phyloP scores from a whole-genome alignment of 2,113 vertebrate species.

The Anseranas semipalmata region DNA sequence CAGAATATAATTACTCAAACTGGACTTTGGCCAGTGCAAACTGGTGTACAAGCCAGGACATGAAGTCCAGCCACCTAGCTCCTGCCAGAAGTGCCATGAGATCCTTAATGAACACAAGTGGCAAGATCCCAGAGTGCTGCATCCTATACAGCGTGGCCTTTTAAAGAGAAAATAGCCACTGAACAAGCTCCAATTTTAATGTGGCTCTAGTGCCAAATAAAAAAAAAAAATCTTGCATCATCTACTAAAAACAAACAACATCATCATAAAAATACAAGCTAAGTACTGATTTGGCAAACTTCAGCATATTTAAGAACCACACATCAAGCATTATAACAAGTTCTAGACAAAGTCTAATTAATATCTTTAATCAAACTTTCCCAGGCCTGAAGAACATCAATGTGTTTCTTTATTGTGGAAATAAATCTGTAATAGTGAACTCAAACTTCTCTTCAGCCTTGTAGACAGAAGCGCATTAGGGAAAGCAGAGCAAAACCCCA shows the following conservation, averaged over 20 bases:
- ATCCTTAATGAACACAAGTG: conserved; percentile 16
- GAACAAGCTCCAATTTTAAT: not conserved
- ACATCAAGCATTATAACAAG: not conserved
- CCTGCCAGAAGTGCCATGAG: conserved; percentile 51
- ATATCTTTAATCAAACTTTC: not conserved
- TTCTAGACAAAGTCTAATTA: not conserved
- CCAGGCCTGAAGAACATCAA: not conserved
- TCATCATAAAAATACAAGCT: not conserved
- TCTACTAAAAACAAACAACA: not conserved
- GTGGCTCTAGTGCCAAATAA: not conserved
- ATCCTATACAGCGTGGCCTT: not conserved
- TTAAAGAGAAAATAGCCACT: not conserved
- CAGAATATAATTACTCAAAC: conserved; percentile 41
- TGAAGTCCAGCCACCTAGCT: conserved; percentile 40
- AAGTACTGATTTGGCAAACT: conserved; percentile 9
- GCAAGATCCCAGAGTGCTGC: not conserved
- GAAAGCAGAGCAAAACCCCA: not conserved
- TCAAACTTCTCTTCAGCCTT: not conserved
- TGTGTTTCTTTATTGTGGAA: not conserved
- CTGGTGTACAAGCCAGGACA: conserved; percentile 40
- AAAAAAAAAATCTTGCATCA: not conserved
- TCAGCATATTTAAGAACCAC: not conserved
- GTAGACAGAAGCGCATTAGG: not conserved
- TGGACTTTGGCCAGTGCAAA: conserved; percentile 60
- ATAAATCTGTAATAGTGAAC: not conserved